Base-by-base conservation (phyloP, 2,113 vertebrate species). In the Halcyon senegalensis region DNA sequence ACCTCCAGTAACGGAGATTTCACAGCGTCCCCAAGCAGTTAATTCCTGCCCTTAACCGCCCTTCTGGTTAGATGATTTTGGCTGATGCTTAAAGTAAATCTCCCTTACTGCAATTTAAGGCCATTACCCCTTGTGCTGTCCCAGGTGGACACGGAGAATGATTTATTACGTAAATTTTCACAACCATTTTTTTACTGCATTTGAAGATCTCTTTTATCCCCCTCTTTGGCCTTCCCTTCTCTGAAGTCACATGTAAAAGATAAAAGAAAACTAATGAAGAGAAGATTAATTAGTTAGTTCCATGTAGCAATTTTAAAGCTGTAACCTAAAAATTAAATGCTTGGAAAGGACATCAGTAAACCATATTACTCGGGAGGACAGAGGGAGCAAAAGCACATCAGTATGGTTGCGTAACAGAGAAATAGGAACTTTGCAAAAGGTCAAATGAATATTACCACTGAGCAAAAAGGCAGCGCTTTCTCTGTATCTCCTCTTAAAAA, bases 241-340 rank as follows among this genome's bases (percentile, higher is more conserved):
- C 81, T 63, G 39, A 89, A 96, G 83, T 94, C 63, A 84, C 44
- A 81, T 90, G 70, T 50, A 90, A 93, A 84, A 91, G 92, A 94
- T 90, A 91, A 95, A 96, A 94, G 86, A 79, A 83, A 95, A 89
- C 50, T 89, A 96, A 95, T 82, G 92, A 95, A 81, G 43, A 88
- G 81, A 88, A 44, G 48, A 73, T 93, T 93, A 95, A 96, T 97
- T 93, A 93, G 68, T 97, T 93, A 94, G 68, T 83, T 94, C 82
- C 80, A 89, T 69, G 56, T 68, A 91, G 69, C 59, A 87, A 93
- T 93, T 92, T 78, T 83, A 50, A 87, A 95, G 80, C 51, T 89
- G 89, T 69, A 87, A 72, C 84, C 89, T 89, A 94, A 96, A 97
- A 97, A 97, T 94, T 96, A 95, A 96, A 53, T 4, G 64, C 56